Evolutionary conservation across 2,797 vertebrate genomes (phyloP).

Genomic region (Anguilla anguilla): DNA sequence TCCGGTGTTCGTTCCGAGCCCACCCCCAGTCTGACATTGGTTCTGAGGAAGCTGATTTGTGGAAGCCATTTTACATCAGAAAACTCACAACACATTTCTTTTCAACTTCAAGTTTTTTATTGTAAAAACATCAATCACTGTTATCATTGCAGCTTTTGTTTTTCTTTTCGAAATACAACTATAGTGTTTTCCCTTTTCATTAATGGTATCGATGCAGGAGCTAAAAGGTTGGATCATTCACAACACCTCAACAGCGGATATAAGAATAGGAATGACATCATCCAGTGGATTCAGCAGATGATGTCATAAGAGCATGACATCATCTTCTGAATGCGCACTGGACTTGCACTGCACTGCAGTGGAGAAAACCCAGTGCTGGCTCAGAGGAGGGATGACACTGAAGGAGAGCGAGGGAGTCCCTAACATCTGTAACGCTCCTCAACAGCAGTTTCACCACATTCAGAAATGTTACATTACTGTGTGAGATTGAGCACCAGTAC

Average conservation of each 20-base stretch:
- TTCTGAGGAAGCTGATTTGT: too few species aligned
- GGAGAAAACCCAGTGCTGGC: not conserved
- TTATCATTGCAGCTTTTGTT: too few species aligned
- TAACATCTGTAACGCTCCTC: not conserved
- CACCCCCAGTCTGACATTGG: too few species aligned
- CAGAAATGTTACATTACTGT: conserved; percentile 50
- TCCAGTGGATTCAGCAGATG: not conserved
- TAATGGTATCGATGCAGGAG: too few species aligned
- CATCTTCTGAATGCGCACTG: not conserved
- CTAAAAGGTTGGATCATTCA: not conserved
- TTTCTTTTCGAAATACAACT: too few species aligned
- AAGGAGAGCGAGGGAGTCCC: conserved; percentile 57
- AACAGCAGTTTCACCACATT: conserved; percentile 21
- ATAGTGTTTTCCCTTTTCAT: too few species aligned
- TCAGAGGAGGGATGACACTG: conserved; percentile 33
- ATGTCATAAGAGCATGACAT: not conserved
- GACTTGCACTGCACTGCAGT: not conserved
- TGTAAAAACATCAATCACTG: too few species aligned
- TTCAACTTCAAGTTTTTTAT: too few species aligned
- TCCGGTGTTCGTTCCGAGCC: too few species aligned
- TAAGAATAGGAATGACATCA: not conserved
- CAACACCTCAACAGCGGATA: too few species aligned
- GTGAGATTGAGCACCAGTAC: conserved; percentile 26
- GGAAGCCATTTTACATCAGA: not conserved
- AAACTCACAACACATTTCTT: not conserved